These are phyloP conservation scores for Halictus ligatus DNA, from an alignment of 2,888 invertebrate species.

Conservation along the genomic window DNA sequence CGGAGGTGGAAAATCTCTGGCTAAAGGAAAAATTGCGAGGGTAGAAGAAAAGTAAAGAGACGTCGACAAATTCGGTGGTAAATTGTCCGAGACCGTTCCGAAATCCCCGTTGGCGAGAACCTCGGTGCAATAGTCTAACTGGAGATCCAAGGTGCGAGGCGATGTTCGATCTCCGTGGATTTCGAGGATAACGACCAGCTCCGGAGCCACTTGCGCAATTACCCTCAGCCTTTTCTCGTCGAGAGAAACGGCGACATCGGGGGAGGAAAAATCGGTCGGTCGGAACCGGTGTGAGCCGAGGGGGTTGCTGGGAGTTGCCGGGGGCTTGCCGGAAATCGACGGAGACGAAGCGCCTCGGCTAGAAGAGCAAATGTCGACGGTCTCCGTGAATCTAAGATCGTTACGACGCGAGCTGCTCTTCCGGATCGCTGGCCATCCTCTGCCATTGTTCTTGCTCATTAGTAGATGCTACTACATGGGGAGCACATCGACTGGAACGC, in stretches of 20 bases:
- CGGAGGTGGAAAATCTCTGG: neutral
- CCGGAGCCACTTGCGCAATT: conserved; percentile 17
- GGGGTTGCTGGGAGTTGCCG: neutral
- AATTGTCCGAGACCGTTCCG: neutral
- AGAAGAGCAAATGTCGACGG: conserved; percentile 10
- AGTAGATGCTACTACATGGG: neutral
- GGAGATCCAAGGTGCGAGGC: neutral
- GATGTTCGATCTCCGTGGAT: neutral
- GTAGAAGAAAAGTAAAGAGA: neutral
- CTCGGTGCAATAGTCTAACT: neutral
- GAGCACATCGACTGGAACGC: neutral
- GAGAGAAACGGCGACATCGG: neutral
- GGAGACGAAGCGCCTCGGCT: neutral
- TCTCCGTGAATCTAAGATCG: conserved; percentile 39
- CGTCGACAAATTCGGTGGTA: neutral
- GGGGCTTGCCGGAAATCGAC: conserved; percentile 11
- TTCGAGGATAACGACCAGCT: neutral
- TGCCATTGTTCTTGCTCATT: conserved; percentile 32
- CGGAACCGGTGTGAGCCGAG: neutral
- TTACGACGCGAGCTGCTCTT: conserved; percentile 47
- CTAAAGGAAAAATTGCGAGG: neutral
- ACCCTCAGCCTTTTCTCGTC: neutral
- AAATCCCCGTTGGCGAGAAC: neutral
- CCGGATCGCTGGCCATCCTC: conserved; percentile 43
- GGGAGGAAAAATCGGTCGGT: conserved; percentile 16